phyloP scores from a whole-genome alignment of 92 coral and sea anemone genomes.

The Parazoanthus atlanticus region DNA sequence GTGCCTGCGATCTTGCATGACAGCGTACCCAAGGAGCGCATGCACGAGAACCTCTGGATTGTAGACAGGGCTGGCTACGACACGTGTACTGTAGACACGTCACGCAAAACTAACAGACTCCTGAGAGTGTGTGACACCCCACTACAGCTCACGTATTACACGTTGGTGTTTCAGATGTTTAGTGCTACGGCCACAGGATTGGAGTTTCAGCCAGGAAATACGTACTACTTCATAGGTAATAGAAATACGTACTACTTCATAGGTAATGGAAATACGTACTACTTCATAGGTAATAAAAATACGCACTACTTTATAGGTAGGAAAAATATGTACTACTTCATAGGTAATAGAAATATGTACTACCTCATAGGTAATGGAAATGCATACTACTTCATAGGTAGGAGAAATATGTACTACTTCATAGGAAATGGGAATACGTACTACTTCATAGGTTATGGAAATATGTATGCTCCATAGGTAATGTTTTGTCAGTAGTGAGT shows the following conservation, averaged over 20 bases:
- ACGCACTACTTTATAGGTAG: too few species aligned
- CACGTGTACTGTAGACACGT: conserved; percentile 62
- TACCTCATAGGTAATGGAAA: too few species aligned
- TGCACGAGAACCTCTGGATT: conserved; percentile 78
- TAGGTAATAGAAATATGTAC: too few species aligned
- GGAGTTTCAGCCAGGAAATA: conserved; percentile 75
- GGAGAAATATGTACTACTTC: too few species aligned
- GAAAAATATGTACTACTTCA: too few species aligned
- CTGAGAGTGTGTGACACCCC: conserved; percentile 65
- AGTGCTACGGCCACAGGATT: conserved; percentile 69
- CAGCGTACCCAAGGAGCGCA: conserved; percentile 60
- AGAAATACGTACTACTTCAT: too few species aligned
- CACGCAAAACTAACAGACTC: conserved; percentile 44
- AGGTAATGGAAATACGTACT: too few species aligned
- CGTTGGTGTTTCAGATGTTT: conserved; percentile 70
- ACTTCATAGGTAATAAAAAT: too few species aligned
- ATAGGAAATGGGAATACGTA: too few species aligned
- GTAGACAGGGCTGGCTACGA: conserved; percentile 73
- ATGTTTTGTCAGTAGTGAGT: too few species aligned
- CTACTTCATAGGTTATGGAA: too few species aligned
- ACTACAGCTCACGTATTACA: conserved; percentile 54
- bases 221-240: conserved; percentile 71
- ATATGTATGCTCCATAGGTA: neutral
- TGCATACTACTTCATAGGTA: too few species aligned
- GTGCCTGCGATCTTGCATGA: conserved; percentile 58